phyloP scores from a whole-genome alignment of 2,113 vertebrate species.

The Gasterosteus nipponicus region DNA sequence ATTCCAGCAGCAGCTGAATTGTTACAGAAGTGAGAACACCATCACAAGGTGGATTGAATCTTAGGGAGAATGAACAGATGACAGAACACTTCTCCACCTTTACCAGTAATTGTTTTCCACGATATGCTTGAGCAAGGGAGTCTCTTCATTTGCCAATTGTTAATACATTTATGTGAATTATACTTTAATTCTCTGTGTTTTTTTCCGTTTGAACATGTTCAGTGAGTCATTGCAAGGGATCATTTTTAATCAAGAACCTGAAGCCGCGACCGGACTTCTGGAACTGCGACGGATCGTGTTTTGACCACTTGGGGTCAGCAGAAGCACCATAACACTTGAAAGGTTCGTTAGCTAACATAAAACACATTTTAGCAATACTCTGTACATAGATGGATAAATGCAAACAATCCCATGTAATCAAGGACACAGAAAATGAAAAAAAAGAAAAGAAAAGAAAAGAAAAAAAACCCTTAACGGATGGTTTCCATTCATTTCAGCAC shows the following conservation, averaged over 20 bases:
- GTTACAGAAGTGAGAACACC: neutral
- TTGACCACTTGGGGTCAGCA: neutral
- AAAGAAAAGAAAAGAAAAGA: neutral
- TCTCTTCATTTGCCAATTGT: neutral
- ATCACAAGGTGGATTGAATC: neutral
- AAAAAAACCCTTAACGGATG: neutral
- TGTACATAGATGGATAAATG: neutral
- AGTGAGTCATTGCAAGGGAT: neutral
- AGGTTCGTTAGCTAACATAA: neutral
- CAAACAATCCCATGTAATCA: neutral
- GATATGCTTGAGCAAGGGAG: neutral
- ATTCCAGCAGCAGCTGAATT: neutral
- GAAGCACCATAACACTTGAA: neutral
- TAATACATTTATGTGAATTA: neutral
- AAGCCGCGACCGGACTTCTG: neutral
- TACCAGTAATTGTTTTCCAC: neutral
- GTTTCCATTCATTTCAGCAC: conserved; percentile 10
- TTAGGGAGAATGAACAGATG: neutral
- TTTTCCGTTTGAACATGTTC: neutral
- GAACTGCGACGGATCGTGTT: neutral
- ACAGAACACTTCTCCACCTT: neutral
- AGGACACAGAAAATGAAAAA: neutral
- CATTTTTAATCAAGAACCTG: neutral
- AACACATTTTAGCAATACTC: neutral
- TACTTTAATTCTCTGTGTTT: neutral